Evolutionary conservation across 2,113 vertebrate species (phyloP), one percentile per base, ranked within the genome.

Genomic region (Tetraodon nigroviridis): DNA sequence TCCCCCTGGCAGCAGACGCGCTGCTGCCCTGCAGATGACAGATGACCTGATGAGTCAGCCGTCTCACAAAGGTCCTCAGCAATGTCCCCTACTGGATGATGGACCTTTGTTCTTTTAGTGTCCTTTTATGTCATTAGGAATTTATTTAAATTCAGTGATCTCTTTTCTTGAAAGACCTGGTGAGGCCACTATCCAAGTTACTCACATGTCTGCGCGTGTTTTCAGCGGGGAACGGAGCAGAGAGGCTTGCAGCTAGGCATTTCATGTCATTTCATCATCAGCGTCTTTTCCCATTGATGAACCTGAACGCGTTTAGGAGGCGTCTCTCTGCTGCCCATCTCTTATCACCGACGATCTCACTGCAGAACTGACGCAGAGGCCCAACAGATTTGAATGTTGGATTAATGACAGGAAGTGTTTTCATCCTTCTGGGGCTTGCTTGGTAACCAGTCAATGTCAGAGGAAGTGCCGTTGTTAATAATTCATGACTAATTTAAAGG

Each of bases 241-340:
- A 55, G 46, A 66, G 50, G 51, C 68, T 65, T 21, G 54, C 6
- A 58, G 71, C 51, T 15, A 40, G 12, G 24, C 22, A 73, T 90
- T 90, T 85, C 86, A 67, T 64, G 74, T 63, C 21, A 73, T 90
- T 90, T 89, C 86, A 87, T 90, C 88, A 88, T 81, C 85, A 78
- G 73, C 79, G 58, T 15, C 0, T 52, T 61, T 72, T 24, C 49
- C 47, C 80, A 29, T 53, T 37, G 61, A 71, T 65, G 50, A 58
- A 60, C 53, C 3, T 56, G 64, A 53, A 22, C 37, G 69, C 59
- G 55, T 44, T 61, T 78, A 66, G 46, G 53, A 69, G 59, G 52
- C 40, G 21, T 67, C 71, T 41, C 55, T 22, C 58, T 60, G 52
- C 73, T 51, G 65, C 61, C 69, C 21, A 44, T 22, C 51, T 64